Base-by-base conservation (phyloP, 1,140 invertebrate species). In the Drosophila repletoides region DNA sequence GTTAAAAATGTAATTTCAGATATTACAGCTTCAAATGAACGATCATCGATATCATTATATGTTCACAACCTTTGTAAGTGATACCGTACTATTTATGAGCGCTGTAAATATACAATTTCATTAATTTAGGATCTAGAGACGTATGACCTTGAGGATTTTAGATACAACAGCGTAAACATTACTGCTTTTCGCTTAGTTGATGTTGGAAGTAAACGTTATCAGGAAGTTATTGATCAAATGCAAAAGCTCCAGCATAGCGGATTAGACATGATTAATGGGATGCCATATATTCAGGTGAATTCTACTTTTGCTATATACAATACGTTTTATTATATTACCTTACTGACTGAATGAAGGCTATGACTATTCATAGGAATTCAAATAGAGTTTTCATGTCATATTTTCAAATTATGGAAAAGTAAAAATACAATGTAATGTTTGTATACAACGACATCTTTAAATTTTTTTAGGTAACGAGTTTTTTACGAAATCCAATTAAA, bases 131-230 rank as follows among this genome's bases (percentile, higher is more conserved):
- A 98, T 91, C 93, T 97, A 72, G 96, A 97, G 90, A 94, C 95
- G n/a, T 97, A 97, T 86, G 96, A 98, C 90, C 91, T 98, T 46
- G 96, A 98, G 90, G 96, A 98, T 88, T 98, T 98, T 91, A 96
- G 96, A 83, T 98, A 98, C 91, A 98, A 98, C 90, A 94, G 94
- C 36, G 97, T 98, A 14, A 98, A 98, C 90, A 98, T 98, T 91
- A 98, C 96, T 21, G 96, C 96, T 1, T 98, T 96, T 91, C 92
- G 97, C 29, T 91, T 98, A 49, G 96, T 97, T 2, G 96, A 98
- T 88, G 92, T 95, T 0, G 95, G 95, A 17, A 94, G 95, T 48
- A 92, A 93, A 31, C 93, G 94, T 76, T 95, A 97, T 17, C 92
- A 93, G 58, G 94, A 96, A 58, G 92, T 94, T 1, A 92, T 98